phyloP scores from a whole-genome alignment of 2,797 vertebrate species.

The Cuniculus paca region DNA sequence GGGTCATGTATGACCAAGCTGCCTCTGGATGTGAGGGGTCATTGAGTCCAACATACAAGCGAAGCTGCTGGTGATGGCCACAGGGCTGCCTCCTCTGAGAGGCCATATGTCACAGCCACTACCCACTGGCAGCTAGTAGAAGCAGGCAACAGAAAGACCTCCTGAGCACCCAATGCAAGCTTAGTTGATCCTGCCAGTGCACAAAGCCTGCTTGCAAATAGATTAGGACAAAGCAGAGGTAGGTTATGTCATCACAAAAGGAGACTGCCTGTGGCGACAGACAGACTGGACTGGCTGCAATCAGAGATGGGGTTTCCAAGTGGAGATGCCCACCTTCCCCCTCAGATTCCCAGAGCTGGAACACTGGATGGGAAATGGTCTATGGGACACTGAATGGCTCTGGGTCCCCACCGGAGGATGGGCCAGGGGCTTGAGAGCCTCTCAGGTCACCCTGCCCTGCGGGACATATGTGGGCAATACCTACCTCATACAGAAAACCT shows the following conservation, averaged over 20 bases:
- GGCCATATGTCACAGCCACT: fast-evolving
- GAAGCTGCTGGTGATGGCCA: neutral
- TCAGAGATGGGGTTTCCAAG: fast-evolving
- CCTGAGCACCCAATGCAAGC: neutral
- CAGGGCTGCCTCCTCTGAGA: neutral
- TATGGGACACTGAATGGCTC: neutral
- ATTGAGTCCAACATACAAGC: neutral
- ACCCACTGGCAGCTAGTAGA: fast-evolving
- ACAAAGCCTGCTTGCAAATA: fast-evolving
- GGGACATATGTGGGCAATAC: fast-evolving
- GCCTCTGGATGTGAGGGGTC: fast-evolving
- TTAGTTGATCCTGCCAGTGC: neutral
- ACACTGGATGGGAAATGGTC: too few species aligned
- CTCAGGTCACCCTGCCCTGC: fast-evolving
- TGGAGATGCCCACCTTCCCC: fast-evolving
- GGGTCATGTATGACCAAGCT: fast-evolving
- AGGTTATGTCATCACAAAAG: neutral
- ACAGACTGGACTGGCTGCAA: neutral
- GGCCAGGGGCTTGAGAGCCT: fast-evolving
- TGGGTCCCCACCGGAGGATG: fast-evolving
- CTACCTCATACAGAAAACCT: neutral
- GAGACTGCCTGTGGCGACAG: neutral
- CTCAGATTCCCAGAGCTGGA: fast-evolving
- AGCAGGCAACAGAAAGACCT: neutral
- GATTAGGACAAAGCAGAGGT: fast-evolving